Base-by-base conservation (phyloP, 2,888 invertebrate genomes). In the Rugalucina vietnamica region DNA sequence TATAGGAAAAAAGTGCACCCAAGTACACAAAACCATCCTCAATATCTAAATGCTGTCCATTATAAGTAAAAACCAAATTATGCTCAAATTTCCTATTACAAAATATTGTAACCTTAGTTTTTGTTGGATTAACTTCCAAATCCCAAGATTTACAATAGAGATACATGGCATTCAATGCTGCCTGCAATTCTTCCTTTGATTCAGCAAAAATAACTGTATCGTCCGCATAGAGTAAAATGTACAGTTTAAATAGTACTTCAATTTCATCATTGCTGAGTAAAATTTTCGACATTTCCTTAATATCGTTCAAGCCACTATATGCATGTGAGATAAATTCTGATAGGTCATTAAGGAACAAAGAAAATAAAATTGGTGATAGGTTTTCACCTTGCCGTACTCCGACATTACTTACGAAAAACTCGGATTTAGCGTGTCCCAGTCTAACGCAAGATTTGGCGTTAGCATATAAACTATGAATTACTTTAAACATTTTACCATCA, bases 111-210 rank as follows among this genome's bases (percentile, higher is more conserved):
- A 75, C 39, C 32, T 80, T 80, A 27, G 80, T 80, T 34, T 76
- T 71, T 37, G 80, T 24, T 36, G 65, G 60, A 69, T 74, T 80
- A 21, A 73, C 49, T 73, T 73, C n/a, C 37, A 75, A 43, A 18
- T 76, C 76, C 81, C 72, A 76, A 24, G 71, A n/a, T 43, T 71
- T 34, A 72, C 81, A 81, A 50, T 81, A 76, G 29, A 60, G 21
- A 37, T 76, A 60, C 76, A 76, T 72, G 12, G 81, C 75, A 81
- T 81, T 54, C n/a, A 76, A 57, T 43, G 76, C 54, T 21, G 72
- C 37, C 34, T 76, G 76, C 43, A 76, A 34, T 32, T 76, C 81
- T 29, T 34, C 43, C 34, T 69, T 71, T n/a, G 76, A 71, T 57
- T 77, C 76, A 18, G 81, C 81, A 71, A 65, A n/a, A n/a, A n/a